Base-by-base conservation (phyloP, 1,140 invertebrate species). In the Babylonia areolata region DNA sequence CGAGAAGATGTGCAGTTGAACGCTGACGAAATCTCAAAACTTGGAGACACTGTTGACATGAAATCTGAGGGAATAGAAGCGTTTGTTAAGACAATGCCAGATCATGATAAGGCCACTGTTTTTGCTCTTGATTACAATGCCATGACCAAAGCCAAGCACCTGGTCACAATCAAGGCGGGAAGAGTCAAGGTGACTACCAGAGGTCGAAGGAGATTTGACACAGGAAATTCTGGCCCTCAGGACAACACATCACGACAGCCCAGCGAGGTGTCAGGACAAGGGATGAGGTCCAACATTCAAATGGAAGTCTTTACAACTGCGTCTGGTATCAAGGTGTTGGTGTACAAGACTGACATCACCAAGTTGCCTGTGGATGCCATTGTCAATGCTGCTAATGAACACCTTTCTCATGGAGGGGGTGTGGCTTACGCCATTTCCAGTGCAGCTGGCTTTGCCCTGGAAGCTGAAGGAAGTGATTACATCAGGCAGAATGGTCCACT, bases 331-430 rank as follows among this genome's bases (percentile, higher is more conserved):
- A 73, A 77, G n/a, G 87, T 92, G 11, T 46, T 75, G 46, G 86
- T 91, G 42, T 89, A 89, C 37, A 81, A 86, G 81, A 97, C 97
- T 31, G 97, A 98, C 93, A 98, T 98, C 33, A 97, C 97, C 1
- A 95, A 95, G 71, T 94, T 98, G 12, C 96, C 97, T 95, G 95
- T 98, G 69, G 97, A 98, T 95, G 97, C 96, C 1, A 97, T 99
- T 92, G 97, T 98, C 0, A 99, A 98, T 96, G 97, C 46, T 51
- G 46, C 46, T 17, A 98, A 98, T 94, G 95, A 95, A 15, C 92
- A 92, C 33, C 94, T 98, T 31, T 92, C 95, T 40, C 97, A 97
- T 80, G 97, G 97, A 37, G 97, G 97, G 75, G 97, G 97, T 94
- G 88, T 98, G 42, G 97, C 98, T 94, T 97, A 97, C 85, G 97